These are phyloP conservation scores for Carettochelys insculpta DNA, from an alignment of 2,113 vertebrate genomes.

Conservation along the genomic window DNA sequence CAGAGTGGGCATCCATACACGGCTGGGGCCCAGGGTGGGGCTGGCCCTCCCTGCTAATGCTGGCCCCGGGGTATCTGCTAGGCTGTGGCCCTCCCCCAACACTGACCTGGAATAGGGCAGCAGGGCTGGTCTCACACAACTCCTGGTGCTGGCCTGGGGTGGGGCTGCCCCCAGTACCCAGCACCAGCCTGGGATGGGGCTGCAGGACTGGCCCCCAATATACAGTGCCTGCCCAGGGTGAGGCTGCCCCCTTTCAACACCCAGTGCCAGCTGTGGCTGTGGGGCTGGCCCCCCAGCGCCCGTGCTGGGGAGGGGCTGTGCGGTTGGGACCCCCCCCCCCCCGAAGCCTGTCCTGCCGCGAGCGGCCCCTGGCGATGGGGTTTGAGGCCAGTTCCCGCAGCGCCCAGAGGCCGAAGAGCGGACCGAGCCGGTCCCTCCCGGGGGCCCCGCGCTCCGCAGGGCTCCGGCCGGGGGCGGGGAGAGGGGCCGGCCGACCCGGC, in stretches of 20 bases:
- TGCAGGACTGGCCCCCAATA: no score
- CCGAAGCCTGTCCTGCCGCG: no score
- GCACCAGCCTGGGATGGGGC: not conserved
- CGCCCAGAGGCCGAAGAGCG: no score
- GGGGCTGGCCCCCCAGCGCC: not conserved
- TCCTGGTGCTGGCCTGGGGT: no score
- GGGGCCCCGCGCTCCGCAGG: not conserved
- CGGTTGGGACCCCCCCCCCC: not conserved
- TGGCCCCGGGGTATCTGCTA: no score
- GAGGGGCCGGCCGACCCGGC: not conserved
- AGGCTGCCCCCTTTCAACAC: fast-evolving
- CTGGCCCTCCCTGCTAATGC: no score
- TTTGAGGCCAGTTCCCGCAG: not conserved
- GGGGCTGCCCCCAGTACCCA: no score
- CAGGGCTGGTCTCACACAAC: fast-evolving
- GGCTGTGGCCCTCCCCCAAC: no score
- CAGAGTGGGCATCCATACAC: no score
- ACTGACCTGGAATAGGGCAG: not conserved
- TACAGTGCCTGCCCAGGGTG: no score
- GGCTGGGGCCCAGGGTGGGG: no score
- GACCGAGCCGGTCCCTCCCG: not conserved
- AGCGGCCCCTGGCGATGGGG: no score
- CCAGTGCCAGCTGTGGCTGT: not conserved
- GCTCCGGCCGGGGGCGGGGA: not conserved
- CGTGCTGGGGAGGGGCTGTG: not conserved